These are phyloP conservation scores for Coregonus sp. DNA, from an alignment of 2,797 vertebrate genomes.

Conservation along the genomic window DNA sequence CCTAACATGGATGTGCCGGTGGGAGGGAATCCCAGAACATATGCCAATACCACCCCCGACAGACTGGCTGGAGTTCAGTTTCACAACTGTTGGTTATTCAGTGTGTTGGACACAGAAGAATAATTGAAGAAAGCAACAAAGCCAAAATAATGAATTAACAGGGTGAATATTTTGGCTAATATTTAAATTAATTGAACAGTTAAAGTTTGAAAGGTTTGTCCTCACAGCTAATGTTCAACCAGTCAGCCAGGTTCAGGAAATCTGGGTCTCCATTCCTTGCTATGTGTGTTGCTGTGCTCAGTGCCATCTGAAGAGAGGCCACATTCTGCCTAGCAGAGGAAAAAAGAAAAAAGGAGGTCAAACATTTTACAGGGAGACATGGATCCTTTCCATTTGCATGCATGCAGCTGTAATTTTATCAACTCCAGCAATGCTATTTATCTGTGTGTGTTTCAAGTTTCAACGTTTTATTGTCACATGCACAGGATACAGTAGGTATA, in stretches of 20 bases:
- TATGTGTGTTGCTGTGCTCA: constrained; percentile 78
- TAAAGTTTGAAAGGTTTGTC: not conserved
- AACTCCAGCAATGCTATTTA: not conserved
- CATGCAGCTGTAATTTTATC: not conserved
- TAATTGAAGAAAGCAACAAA: not conserved
- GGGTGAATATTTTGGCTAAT: not conserved
- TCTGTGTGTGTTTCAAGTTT: not conserved
- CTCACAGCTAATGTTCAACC: constrained; percentile 65
- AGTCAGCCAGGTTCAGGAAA: constrained; percentile 69
- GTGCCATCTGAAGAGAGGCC: constrained; percentile 62
- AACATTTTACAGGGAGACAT: not conserved
- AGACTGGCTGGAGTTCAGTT: constrained; percentile 56
- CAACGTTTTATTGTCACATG: too few species aligned
- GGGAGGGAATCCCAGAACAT: constrained; percentile 81
- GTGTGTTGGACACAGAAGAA: constrained; percentile 7
- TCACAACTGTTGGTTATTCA: constrained; percentile 52
- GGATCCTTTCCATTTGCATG: not conserved
- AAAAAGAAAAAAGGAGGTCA: constrained; percentile 2
- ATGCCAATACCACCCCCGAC: constrained; percentile 46
- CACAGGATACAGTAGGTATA: too few species aligned
- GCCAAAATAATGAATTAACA: not conserved
- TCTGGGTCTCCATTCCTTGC: constrained; percentile 82
- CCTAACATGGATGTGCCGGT: constrained; percentile 80
- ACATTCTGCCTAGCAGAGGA: constrained; percentile 73
- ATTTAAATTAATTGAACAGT: not conserved